Evolutionary conservation across 2,888 invertebrate species (phyloP).

Genomic region (Prenolepis imparis): DNA sequence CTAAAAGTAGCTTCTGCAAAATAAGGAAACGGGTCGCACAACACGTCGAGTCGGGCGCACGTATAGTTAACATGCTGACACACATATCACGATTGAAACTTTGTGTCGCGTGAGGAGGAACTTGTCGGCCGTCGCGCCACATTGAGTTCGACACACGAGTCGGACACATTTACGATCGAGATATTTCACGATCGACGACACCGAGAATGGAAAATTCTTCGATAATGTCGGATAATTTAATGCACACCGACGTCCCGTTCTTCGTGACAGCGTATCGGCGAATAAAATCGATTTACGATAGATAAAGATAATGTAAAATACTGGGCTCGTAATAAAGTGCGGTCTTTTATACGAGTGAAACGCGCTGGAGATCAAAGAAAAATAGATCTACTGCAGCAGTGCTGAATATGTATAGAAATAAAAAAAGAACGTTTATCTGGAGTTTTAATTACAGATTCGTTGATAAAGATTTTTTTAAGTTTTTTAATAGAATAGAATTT

Average conservation of each 20-base stretch:
- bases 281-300: slow-evolving; percentile 27
- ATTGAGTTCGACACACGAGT: slow-evolving; percentile 31
- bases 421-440: not conserved
- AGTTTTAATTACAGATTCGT: not conserved
- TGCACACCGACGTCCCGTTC: not conserved
- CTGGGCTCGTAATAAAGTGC: not conserved
- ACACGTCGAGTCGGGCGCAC: not conserved
- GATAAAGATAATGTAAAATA: slow-evolving; percentile 36
- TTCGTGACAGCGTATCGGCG: not conserved
- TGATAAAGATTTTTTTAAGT: not conserved
- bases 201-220: slow-evolving; percentile 4
- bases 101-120: slow-evolving; percentile 28
- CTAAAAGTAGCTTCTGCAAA: slow-evolving; percentile 28
- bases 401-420: not conserved
- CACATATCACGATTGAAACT: slow-evolving; percentile 40
- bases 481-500: not conserved
- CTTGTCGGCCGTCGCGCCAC: slow-evolving; percentile 36
- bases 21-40: slow-evolving; percentile 38
- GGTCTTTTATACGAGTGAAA: slow-evolving; percentile 15
- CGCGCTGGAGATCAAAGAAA: not conserved
- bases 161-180: slow-evolving; percentile 24
- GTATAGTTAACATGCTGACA: slow-evolving; percentile 50
- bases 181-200: slow-evolving; percentile 1
- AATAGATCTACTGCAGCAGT: not conserved
- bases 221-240: not conserved